These are phyloP conservation scores for Albula glossodonta DNA, from an alignment of 2,113 vertebrate genomes.

Conservation along the genomic window DNA sequence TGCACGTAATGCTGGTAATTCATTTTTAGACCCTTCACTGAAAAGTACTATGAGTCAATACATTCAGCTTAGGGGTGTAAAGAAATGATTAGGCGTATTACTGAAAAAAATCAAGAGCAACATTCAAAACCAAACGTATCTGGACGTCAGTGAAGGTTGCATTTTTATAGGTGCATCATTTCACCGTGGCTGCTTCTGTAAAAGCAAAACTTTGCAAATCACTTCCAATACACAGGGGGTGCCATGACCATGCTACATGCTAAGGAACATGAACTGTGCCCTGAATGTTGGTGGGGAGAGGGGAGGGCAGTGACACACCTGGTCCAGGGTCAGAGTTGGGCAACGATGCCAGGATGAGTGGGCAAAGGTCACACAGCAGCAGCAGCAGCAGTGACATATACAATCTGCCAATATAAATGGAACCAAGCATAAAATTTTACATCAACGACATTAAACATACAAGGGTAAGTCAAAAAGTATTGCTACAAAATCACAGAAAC, in stretches of 20 bases:
- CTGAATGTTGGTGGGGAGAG: conserved; percentile 22
- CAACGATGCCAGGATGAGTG: conserved; percentile 53
- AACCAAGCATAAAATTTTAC: conserved; percentile 7
- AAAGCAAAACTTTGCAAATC: background rate
- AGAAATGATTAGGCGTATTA: too few species aligned
- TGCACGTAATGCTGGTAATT: too few species aligned
- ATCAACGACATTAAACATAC: background rate
- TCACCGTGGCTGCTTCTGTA: conserved; percentile 17
- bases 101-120: too few species aligned
- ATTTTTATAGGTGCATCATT: background rate
- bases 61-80: too few species aligned
- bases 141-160: background rate
- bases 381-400: conserved; percentile 36
- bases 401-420: conserved; percentile 49
- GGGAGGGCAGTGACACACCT: conserved; percentile 47
- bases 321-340: conserved; percentile 49
- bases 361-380: conserved; percentile 62
- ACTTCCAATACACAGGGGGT: background rate
- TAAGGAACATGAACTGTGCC: background rate
- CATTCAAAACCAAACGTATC: too few species aligned
- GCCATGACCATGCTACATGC: background rate
- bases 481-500: too few species aligned
- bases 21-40: too few species aligned
- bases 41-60: too few species aligned
- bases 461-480: too few species aligned